Conservation (phyloP, 2,888 invertebrate species). For the Lasioglossum oenotherae region DNA sequence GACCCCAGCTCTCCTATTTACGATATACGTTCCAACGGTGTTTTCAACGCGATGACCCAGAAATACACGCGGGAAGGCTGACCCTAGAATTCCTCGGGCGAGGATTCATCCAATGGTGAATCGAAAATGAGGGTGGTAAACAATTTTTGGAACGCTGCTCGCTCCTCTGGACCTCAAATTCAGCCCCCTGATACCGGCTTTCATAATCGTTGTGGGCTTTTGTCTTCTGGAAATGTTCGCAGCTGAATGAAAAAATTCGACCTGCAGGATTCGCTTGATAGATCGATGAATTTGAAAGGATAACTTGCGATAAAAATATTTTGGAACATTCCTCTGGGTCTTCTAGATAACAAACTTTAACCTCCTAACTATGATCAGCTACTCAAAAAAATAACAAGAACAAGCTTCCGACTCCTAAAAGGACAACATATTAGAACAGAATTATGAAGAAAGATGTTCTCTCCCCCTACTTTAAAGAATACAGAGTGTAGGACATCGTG, state of each 20-base stretch:
- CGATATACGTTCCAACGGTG: slow-evolving; percentile 62
- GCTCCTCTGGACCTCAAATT: neutral
- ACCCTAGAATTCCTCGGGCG: slow-evolving; percentile 33
- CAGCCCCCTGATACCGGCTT: neutral
- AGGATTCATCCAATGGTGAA: neutral
- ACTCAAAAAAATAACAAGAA: neutral
- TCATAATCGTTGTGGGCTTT: neutral
- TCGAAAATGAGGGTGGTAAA: neutral
- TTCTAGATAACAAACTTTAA: neutral
- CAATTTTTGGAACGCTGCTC: neutral
- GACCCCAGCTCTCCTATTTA: slow-evolving; percentile 34
- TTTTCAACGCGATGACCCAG: slow-evolving; percentile 72
- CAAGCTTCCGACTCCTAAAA: neutral
- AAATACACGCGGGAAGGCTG: slow-evolving; percentile 67
- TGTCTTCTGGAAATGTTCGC: neutral
- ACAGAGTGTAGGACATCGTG: neutral
- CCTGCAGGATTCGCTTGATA: neutral
- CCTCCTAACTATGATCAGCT: neutral
- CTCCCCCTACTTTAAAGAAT: neutral
- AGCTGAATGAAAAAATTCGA: neutral
- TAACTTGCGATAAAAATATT: neutral
- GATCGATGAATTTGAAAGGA: neutral
- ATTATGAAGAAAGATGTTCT: neutral
- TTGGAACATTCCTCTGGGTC: neutral
- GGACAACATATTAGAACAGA: neutral